A percentile compares a stretch with the other conserved stretches of the same genome.
Conservation (phyloP, 1,140 invertebrate species). For the Drosophila sucinea region DNA sequence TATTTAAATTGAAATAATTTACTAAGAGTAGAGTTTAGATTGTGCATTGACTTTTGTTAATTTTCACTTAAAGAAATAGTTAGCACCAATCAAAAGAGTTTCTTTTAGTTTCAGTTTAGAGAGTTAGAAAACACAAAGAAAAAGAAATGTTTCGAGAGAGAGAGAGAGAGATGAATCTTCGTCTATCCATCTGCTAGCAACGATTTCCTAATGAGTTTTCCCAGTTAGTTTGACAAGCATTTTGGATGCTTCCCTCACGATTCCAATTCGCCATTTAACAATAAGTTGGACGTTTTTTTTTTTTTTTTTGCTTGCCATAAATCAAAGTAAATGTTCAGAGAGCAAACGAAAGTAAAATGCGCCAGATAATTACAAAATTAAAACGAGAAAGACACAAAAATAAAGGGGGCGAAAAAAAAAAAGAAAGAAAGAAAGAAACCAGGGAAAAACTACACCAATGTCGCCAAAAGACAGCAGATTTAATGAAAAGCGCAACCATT, state of each 20-base stretch:
- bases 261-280: conserved; percentile 64
- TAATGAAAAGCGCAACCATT: conserved; percentile 75
- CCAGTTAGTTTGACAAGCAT: conserved; percentile 41
- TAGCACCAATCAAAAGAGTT: too few species aligned
- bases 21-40: too few species aligned
- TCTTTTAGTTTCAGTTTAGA: background rate
- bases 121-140: background rate
- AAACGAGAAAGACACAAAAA: conserved; percentile 42
- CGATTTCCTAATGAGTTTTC: conserved; percentile 30
- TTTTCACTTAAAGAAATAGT: too few species aligned
- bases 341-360: conserved; percentile 74
- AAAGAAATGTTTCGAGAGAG: background rate
- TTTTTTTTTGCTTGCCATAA: conserved; percentile 60
- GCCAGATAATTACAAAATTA: conserved; percentile 75
- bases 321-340: conserved; percentile 47
- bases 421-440: background rate
- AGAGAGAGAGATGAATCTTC: conserved; percentile 11
- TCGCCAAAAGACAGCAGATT: conserved; percentile 40
- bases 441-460: background rate
- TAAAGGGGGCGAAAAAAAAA: background rate
- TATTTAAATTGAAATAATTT: too few species aligned
- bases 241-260: conserved; percentile 62
- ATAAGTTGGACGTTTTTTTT: conserved; percentile 56
- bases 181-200: conserved; percentile 12
- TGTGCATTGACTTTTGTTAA: too few species aligned